Percentiles rank a stretch among this genome's conserved stretches.
Conservation (phyloP, 2,113 vertebrate genomes). For the Cryptoleucopteryx plumbea region DNA sequence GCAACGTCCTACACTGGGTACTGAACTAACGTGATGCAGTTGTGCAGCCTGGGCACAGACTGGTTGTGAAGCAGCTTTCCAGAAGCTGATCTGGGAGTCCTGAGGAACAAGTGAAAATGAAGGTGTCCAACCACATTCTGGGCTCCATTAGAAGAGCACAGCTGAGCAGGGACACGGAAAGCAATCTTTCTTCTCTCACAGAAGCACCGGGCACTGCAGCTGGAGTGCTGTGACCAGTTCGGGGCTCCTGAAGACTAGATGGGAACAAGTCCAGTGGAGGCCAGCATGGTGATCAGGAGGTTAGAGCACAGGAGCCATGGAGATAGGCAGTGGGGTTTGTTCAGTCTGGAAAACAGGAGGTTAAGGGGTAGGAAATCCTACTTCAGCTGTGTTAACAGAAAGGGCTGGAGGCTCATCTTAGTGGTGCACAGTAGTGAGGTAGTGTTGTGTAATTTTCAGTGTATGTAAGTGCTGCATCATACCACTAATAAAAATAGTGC, state of each 20-base stretch:
- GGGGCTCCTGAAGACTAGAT: not conserved
- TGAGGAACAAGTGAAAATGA: not conserved
- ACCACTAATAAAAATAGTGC: not conserved
- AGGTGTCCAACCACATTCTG: not conserved
- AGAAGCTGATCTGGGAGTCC: not conserved
- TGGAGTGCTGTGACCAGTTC: not conserved
- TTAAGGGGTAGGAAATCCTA: not conserved
- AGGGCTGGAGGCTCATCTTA: fast-evolving
- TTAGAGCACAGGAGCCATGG: not conserved
- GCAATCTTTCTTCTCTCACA: not conserved
- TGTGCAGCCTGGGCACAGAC: not conserved
- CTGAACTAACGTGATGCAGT: fast-evolving
- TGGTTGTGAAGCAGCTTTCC: fast-evolving
- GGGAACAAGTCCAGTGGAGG: not conserved
- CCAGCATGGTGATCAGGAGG: fast-evolving
- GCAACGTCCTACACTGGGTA: not conserved
- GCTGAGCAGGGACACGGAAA: not conserved
- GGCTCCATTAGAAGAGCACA: not conserved
- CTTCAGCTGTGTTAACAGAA: not conserved
- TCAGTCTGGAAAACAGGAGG: not conserved
- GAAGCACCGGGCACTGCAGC: not conserved
- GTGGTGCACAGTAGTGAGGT: not conserved
- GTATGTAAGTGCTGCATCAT: not conserved
- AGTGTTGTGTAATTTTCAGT: not conserved
- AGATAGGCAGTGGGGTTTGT: not conserved